Percentiles rank a stretch among this genome's conserved stretches.
Conservation (phyloP, 1,140 invertebrate species). For the Cyclina sinensis region DNA sequence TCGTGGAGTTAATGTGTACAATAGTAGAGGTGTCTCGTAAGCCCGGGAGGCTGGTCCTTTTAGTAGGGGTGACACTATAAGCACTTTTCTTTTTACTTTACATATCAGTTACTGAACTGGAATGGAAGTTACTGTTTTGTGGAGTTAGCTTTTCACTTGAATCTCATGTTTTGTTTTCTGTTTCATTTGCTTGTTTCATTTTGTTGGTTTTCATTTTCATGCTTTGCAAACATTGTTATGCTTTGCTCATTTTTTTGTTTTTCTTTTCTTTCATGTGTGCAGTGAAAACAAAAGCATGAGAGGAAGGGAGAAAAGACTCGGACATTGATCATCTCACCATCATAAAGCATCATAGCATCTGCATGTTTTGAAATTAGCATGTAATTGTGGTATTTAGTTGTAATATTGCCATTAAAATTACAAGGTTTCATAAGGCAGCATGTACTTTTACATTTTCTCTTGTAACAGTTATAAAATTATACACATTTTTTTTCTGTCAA, state of each 20-base stretch:
- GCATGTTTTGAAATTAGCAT: background rate
- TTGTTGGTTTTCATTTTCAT: background rate
- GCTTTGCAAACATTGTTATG: background rate
- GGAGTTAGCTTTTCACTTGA: too few species aligned
- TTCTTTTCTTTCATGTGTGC: constrained; percentile 39
- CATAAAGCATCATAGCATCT: constrained; percentile 3
- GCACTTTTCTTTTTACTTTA: background rate
- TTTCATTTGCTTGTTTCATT: background rate
- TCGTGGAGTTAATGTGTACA: too few species aligned
- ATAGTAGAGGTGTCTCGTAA: background rate
- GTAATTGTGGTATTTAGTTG: background rate
- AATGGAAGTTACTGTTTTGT: too few species aligned
- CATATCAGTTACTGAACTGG: too few species aligned
- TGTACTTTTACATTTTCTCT: too few species aligned
- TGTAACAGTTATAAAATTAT: too few species aligned
- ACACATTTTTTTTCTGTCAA: too few species aligned
- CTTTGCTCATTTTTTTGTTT: too few species aligned
- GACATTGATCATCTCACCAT: background rate
- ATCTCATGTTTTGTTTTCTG: too few species aligned
- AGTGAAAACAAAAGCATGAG: constrained; percentile 29
- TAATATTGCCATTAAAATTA: too few species aligned
- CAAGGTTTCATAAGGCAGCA: too few species aligned
- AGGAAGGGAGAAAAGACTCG: background rate
- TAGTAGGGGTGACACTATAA: too few species aligned
- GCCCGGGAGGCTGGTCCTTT: background rate